Conservation (phyloP, 2,888 invertebrate species). For the Hemithea aestivaria region DNA sequence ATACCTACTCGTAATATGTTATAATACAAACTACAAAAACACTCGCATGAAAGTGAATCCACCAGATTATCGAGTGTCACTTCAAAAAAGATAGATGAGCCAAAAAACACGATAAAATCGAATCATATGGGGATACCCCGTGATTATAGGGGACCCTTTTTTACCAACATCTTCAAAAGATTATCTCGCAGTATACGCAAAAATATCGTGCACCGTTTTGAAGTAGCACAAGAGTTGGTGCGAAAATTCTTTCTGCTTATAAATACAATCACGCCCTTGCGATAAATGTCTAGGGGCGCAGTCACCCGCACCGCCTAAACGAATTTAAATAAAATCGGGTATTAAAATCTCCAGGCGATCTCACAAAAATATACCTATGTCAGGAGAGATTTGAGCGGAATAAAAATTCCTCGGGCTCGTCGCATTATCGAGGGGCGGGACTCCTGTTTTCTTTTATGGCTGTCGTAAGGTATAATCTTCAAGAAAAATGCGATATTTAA, state of each 20-base stretch:
- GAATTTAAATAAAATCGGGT: constrained; percentile 78
- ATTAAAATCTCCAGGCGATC: constrained; percentile 76
- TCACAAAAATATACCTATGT: constrained; percentile 76
- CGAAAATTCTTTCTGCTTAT: constrained; percentile 52
- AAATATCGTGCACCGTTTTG: constrained; percentile 24
- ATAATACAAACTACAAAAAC: too few relatives aligned
- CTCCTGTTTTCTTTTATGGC: constrained; percentile 78
- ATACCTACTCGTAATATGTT: too few relatives aligned
- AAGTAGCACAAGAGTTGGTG: constrained; percentile 27
- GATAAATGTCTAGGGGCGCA: constrained; percentile 71
- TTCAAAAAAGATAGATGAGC: constrained; percentile 39
- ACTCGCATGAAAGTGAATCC: constrained; percentile 12
- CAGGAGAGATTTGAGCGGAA: constrained; percentile 77
- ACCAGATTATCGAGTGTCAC: constrained; percentile 33
- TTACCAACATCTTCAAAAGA: constrained; percentile 26
- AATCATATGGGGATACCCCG: constrained; percentile 31
- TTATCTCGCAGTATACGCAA: constrained; percentile 17
- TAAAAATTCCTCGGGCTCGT: constrained; percentile 76
- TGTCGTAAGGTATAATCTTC: constrained; percentile 79
- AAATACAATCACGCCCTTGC: constrained; percentile 71
- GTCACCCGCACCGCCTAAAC: constrained; percentile 70
- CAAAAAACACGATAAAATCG: constrained; percentile 32
- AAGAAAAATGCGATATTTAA: constrained; percentile 80
- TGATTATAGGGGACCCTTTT: constrained; percentile 29
- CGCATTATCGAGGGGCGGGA: constrained; percentile 74